phyloP scores from a whole-genome alignment of 2,113 vertebrate genomes.

The Siniperca chuatsi region DNA sequence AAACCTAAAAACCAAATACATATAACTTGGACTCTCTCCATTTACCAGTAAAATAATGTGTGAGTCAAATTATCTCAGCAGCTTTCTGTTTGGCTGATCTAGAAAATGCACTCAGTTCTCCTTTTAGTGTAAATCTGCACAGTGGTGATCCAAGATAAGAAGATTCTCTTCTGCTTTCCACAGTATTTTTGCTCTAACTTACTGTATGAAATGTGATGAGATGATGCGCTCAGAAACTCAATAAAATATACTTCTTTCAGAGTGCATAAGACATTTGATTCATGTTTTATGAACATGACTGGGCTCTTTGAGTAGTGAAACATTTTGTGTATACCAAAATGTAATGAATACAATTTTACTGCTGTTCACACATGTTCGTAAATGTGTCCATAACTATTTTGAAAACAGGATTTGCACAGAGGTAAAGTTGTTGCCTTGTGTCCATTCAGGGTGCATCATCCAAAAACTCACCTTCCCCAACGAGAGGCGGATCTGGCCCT shows the following conservation, averaged over 20 bases:
- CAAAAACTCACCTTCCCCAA: slow-evolving; percentile 74
- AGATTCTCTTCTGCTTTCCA: slow-evolving; percentile 25
- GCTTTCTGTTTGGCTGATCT: no score
- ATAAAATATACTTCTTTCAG: neutral
- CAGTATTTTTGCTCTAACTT: neutral
- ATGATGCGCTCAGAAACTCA: neutral
- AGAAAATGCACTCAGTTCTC: slow-evolving; percentile 25
- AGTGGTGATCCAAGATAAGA: neutral
- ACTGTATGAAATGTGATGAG: neutral
- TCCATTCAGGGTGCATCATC: neutral
- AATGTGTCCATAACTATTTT: neutral
- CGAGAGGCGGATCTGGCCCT: slow-evolving; percentile 91
- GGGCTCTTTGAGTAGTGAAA: neutral
- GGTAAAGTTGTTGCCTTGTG: neutral
- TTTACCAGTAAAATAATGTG: neutral
- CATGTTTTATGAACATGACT: neutral
- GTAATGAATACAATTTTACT: neutral
- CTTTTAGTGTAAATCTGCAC: slow-evolving; percentile 3
- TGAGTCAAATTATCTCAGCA: neutral
- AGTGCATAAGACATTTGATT: neutral
- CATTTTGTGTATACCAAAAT: neutral
- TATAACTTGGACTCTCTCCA: neutral
- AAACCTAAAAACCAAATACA: neutral
- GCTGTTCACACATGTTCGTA: neutral
- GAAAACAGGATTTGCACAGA: neutral